A percentile compares a stretch with the other conserved stretches of the same genome.
Conservation (phyloP, 2,113 vertebrate genomes). For the Galemys pyrenaicus region DNA sequence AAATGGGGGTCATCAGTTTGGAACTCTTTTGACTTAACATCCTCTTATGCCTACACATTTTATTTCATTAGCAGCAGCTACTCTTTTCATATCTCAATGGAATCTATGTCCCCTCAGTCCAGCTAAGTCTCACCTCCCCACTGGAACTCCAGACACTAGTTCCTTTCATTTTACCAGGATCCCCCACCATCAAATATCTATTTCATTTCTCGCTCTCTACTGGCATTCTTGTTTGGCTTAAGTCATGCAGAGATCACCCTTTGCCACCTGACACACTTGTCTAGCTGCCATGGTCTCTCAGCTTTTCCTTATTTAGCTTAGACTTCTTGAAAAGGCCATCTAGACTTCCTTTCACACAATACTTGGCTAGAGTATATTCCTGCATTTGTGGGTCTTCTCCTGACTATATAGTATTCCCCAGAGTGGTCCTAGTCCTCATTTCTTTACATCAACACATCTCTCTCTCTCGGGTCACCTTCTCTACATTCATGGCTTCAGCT, state of each 20-base stretch:
- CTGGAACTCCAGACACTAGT: neutral
- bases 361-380: neutral
- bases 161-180: neutral
- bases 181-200: neutral
- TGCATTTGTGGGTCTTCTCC: neutral
- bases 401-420: neutral
- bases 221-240: neutral
- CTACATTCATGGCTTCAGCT: neutral
- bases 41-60: neutral
- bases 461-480: neutral
- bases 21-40: neutral
- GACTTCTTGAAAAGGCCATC: conserved; percentile 18
- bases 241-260: neutral
- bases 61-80: neutral
- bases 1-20: neutral
- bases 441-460: neutral
- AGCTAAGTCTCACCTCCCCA: neutral
- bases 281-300: neutral
- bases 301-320: neutral
- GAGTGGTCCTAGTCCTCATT: neutral
- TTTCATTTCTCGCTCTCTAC: neutral
- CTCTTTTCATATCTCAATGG: neutral
- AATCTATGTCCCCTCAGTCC: neutral
- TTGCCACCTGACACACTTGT: neutral
- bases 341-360: neutral